Evolutionary conservation across 2,797 vertebrate genomes (phyloP).

Genomic region (Phrynocephalus forsythii): DNA sequence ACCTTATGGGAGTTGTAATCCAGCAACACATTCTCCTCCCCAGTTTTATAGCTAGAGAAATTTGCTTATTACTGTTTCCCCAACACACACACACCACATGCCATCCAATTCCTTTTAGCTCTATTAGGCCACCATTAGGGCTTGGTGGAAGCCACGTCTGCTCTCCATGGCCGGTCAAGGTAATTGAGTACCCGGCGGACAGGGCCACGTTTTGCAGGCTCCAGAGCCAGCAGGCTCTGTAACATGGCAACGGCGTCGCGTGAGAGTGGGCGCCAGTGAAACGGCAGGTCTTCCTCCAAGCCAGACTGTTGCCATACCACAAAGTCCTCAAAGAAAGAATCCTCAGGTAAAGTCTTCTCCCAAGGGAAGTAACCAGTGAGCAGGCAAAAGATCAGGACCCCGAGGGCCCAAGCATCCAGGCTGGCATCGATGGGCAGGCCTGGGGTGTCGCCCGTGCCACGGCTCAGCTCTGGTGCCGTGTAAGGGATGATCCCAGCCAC

Average conservation of each 20-base stretch:
- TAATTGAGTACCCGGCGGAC: slow-evolving; percentile 50
- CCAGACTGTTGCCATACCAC: slow-evolving; percentile 83
- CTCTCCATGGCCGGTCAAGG: slow-evolving; percentile 54
- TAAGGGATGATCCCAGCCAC: slow-evolving; percentile 85
- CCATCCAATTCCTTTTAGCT: background rate
- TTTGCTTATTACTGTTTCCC: background rate
- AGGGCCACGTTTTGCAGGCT: slow-evolving; percentile 55
- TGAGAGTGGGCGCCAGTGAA: slow-evolving; percentile 87
- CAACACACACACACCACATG: background rate
- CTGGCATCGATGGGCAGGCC: slow-evolving; percentile 83
- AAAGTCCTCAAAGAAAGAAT: slow-evolving; percentile 87
- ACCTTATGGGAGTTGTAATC: background rate
- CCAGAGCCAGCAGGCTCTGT: slow-evolving; percentile 66
- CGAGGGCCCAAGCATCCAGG: slow-evolving; percentile 94
- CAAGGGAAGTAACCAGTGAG: slow-evolving; percentile 96
- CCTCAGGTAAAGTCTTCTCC: slow-evolving; percentile 88
- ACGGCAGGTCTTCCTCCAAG: slow-evolving; percentile 75
- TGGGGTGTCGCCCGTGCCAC: slow-evolving; percentile 44
- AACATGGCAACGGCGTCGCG: slow-evolving; percentile 69
- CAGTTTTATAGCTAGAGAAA: background rate
- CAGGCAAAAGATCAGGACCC: slow-evolving; percentile 91
- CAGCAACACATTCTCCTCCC: background rate
- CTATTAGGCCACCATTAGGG: background rate
- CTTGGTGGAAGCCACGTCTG: slow-evolving; percentile 25
- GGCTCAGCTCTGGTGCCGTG: slow-evolving; percentile 87